Evolutionary conservation across 2,797 vertebrate genomes (phyloP).

Genomic region (Notoglanidium macrostoma): DNA sequence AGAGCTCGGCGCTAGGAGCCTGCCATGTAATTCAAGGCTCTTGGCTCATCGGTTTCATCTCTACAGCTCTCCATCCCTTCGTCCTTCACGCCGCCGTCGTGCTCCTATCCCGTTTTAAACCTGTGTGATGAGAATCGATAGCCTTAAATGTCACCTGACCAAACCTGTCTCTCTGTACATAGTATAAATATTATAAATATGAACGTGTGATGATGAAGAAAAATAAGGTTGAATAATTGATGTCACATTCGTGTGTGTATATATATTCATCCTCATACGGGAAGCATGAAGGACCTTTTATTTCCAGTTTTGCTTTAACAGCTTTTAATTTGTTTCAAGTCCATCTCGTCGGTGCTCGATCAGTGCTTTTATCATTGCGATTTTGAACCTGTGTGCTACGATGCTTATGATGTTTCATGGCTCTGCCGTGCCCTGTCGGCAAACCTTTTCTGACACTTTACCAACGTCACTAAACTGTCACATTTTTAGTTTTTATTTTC

Average conservation of each 20-base stretch:
- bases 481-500: slow-evolving; percentile 23
- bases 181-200: slow-evolving; percentile 54
- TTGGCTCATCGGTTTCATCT: not conserved
- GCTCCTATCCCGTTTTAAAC: not conserved
- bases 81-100: not conserved
- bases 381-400: not conserved
- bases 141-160: slow-evolving; percentile 52
- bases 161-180: slow-evolving; percentile 47
- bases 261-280: slow-evolving; percentile 1
- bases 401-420: slow-evolving; percentile 3
- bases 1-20: not conserved
- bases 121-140: slow-evolving; percentile 36
- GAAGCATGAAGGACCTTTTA: slow-evolving; percentile 53
- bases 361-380: slow-evolving; percentile 44
- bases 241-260: slow-evolving; percentile 34
- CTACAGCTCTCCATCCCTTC: not conserved
- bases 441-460: slow-evolving; percentile 34
- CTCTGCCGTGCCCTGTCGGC: not conserved
- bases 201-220: slow-evolving; percentile 28
- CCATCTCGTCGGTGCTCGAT: slow-evolving; percentile 14
- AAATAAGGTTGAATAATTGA: slow-evolving; percentile 40
- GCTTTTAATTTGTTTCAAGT: not conserved
- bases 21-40: not conserved
- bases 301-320: not conserved
- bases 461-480: slow-evolving; percentile 38